phyloP scores from a whole-genome alignment of 2,797 vertebrate genomes.

The Scyliorhinus canicula region DNA sequence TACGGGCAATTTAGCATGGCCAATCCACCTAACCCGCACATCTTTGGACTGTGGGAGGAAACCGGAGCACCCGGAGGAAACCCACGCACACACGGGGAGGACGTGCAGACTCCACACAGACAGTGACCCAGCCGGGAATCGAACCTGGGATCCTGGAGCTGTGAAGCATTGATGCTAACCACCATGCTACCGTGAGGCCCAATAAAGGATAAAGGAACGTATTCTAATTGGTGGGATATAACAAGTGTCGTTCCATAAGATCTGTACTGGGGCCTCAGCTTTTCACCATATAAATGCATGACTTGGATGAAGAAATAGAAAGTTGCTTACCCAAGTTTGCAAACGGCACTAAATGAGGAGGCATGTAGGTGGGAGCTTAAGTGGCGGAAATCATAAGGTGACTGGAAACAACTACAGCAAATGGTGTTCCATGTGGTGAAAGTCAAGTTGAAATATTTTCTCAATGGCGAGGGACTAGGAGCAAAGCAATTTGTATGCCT shows the following conservation, averaged over 20 bases:
- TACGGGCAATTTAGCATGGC: too few relatives aligned
- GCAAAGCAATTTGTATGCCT: not conserved
- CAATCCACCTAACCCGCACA: too few relatives aligned
- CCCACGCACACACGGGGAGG: too few relatives aligned
- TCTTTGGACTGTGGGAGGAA: too few relatives aligned
- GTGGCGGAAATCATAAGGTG: not conserved
- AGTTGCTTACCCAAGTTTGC: not conserved
- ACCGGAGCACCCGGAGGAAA: too few relatives aligned
- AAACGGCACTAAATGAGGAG: not conserved
- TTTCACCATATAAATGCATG: not conserved
- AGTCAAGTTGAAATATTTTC: not conserved
- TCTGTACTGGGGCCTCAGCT: not conserved
- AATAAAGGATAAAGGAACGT: not conserved
- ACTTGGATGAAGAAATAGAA: not conserved
- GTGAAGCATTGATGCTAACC: too few relatives aligned
- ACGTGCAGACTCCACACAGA: too few relatives aligned
- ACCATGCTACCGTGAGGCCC: too few relatives aligned
- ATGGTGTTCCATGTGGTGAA: not conserved
- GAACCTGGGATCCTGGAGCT: too few relatives aligned
- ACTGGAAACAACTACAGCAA: not conserved
- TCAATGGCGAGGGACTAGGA: not conserved
- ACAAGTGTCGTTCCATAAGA: not conserved
- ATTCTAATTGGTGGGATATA: not conserved
- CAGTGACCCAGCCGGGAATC: too few relatives aligned
- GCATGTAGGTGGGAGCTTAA: not conserved